Conservation (phyloP, 2,797 vertebrate genomes). For the Simalia tracyae region DNA sequence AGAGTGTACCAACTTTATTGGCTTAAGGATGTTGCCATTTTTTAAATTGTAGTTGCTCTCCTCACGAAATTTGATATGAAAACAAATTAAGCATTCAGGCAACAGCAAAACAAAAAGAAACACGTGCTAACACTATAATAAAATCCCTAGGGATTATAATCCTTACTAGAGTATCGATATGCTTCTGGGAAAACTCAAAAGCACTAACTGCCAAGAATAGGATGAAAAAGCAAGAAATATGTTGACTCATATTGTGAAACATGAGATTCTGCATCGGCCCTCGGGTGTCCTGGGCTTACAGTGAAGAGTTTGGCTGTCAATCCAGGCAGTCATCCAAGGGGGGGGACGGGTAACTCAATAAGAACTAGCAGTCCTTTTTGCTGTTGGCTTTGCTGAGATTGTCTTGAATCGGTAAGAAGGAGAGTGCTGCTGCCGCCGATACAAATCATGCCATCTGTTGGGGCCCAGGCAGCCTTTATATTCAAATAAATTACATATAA, state of each 20-base stretch:
- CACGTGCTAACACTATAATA: background rate
- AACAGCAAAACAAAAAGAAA: background rate
- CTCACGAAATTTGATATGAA: background rate
- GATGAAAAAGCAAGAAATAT: background rate
- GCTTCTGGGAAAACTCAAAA: background rate
- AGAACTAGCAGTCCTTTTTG: background rate
- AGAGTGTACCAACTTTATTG: background rate
- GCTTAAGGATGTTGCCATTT: background rate
- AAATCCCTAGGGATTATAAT: background rate
- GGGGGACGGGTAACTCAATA: background rate
- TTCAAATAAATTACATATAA: too few relatives aligned
- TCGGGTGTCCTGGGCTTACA: background rate
- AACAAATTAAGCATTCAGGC: background rate
- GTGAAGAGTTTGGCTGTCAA: background rate
- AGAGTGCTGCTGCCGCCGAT: background rate
- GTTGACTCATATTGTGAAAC: background rate
- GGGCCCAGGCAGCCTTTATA: too few relatives aligned
- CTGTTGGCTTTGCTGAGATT: background rate
- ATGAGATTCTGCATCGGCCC: background rate
- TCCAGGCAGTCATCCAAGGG: background rate
- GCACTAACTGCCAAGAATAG: background rate
- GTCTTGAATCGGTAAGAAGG: background rate
- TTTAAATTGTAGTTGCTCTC: background rate
- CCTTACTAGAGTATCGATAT: background rate
- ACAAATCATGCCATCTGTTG: background rate